Evolutionary conservation across 1,140 invertebrate genomes (phyloP), one percentile per base, ranked within the genome.

Genomic region (Bombus affinis): DNA sequence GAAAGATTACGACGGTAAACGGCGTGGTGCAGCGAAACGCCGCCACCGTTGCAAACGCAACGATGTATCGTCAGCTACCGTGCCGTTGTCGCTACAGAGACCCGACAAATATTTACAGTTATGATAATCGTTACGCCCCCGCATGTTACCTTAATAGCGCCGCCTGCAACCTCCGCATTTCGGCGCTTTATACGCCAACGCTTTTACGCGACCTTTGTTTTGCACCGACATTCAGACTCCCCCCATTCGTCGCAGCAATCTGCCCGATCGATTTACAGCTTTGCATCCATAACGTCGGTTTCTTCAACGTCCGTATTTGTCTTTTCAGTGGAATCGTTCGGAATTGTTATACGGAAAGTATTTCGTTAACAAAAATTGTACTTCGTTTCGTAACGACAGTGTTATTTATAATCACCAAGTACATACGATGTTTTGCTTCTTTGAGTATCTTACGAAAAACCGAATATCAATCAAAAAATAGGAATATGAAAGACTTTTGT

Each of bases 21-120:
- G 74, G 35, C n/a, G 1, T 22, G 18, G 44, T 47, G 72, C 35
- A 53, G 42, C 47, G 47, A 37, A 44, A 70, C 59, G 37, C 37
- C 35, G 47, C 47, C 62, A n/a, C 44, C 15, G 44, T 47, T 47
- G 81, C 25, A 22, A 83, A 83, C 28, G 42, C 42, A 22, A 57
- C 59, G 44, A 83, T 71, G 59, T 44, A 70, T 78, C n/a, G 35
- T 13, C 28, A n/a, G 35, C 53, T 81, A n/a, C 25, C 72, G 25
- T 3, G 47, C n/a, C n/a, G 65, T 71, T 35, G n/a, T 42, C 35
- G 75, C 39, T 44, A 32, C 37, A 22, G 10, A 77, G 8, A 10
- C 1, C 28, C 22, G n/a, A 53, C 53, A 78, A 84, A 84, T 84
- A 84, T 84, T 84, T 84, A 84, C 75, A 59, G 75, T 84, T 84